These are phyloP conservation scores for Oceanites oceanicus DNA, from an alignment of 2,113 vertebrate genomes.

Conservation along the genomic window DNA sequence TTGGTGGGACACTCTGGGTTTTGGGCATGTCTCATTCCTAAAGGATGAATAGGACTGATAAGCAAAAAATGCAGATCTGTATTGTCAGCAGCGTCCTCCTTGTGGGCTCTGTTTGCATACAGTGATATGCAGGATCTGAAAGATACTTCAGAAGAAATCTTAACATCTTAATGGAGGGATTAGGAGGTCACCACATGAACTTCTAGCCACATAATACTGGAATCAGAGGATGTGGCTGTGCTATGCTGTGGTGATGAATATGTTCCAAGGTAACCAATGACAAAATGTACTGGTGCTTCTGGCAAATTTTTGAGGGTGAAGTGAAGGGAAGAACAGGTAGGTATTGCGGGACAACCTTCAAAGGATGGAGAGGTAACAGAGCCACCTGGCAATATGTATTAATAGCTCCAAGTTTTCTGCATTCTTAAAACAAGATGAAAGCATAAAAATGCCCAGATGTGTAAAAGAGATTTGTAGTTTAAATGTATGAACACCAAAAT, in stretches of 20 bases:
- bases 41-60: neutral
- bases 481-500: neutral
- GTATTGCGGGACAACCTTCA: neutral
- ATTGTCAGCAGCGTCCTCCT: neutral
- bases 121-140: neutral
- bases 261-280: neutral
- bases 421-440: neutral
- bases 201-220: neutral
- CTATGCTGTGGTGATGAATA: accelerated
- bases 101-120: neutral
- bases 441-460: neutral
- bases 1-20: neutral
- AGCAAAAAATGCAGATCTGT: neutral
- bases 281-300: neutral
- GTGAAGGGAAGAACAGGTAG: neutral
- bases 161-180: neutral
- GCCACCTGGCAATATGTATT: neutral
- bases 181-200: neutral
- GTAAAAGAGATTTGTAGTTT: neutral
- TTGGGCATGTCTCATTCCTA: neutral
- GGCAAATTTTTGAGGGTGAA: neutral
- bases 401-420: neutral
- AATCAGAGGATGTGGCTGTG: neutral
- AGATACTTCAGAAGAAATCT: neutral
- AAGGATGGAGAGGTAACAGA: neutral